Evolutionary conservation across 1,140 invertebrate genomes (phyloP).

Genomic region (Rhynchophorus ferrugineus): DNA sequence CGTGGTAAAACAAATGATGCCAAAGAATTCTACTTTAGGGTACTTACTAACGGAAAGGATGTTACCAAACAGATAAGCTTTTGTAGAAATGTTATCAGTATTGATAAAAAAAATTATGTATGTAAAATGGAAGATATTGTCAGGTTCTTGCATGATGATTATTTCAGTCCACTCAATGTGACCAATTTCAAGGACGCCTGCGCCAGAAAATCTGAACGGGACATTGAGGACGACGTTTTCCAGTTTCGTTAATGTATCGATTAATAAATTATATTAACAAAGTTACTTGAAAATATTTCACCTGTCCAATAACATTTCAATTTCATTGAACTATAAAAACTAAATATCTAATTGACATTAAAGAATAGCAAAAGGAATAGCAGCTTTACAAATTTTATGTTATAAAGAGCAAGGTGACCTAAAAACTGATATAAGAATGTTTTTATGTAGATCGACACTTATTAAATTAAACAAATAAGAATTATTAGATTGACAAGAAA

Average conservation of each 20-base stretch:
- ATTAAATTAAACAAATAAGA: no score
- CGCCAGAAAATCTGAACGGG: conserved; percentile 4
- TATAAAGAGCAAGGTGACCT: no score
- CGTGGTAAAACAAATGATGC: conserved; percentile 41
- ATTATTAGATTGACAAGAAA: no score
- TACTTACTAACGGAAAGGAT: conserved; percentile 81
- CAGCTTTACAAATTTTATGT: no score
- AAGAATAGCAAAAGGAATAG: no score
- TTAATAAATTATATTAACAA: no score
- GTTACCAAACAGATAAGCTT: conserved; percentile 75
- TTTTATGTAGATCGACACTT: no score
- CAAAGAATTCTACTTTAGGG: conserved; percentile 69
- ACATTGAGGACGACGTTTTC: conserved; percentile 7
- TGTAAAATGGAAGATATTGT: conserved; percentile 81
- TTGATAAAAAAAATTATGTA: conserved; percentile 51
- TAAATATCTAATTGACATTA: no score
- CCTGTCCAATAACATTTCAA: no score
- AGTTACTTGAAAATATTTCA: no score
- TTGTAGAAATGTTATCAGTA: conserved; percentile 55
- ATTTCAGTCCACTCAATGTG: conserved; percentile 69
- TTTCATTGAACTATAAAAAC: no score
- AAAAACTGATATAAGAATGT: no score
- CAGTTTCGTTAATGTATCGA: conserved; percentile 13
- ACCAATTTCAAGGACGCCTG: conserved; percentile 83
- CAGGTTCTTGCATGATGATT: conserved; percentile 76